A percentile compares a stretch with the other conserved stretches of the same genome.
Evolutionary conservation across 2,888 invertebrate genomes (phyloP).

Genomic region (Dasypolia templi): DNA sequence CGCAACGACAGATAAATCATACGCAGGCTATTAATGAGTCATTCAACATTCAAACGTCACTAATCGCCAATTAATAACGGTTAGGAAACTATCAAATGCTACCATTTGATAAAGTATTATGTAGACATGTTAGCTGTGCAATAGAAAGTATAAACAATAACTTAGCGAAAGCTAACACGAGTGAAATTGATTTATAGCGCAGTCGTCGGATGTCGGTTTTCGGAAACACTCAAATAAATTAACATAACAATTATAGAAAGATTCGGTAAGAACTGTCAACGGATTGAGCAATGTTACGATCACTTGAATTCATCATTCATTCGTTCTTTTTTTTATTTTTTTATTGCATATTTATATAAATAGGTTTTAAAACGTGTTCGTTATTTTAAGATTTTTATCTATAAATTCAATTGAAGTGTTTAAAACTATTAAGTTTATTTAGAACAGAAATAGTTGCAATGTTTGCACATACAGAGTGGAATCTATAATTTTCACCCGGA

Average conservation of each 20-base stretch:
- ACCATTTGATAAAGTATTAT: conserved; percentile 84
- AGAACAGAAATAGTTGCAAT: conserved; percentile 51
- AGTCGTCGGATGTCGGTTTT: conserved; percentile 83
- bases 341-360: no score
- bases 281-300: conserved; percentile 73
- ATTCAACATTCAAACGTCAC: conserved; percentile 73
- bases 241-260: conserved; percentile 88
- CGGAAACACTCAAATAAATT: conserved; percentile 87
- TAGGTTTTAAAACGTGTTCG: conserved; percentile 39
- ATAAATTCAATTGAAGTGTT: conserved; percentile 60
- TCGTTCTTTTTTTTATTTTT: no score
- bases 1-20: conserved; percentile 68
- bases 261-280: conserved; percentile 82
- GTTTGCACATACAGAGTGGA: conserved; percentile 42
- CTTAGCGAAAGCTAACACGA: conserved; percentile 86
- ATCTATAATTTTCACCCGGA: conserved; percentile 49
- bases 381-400: conserved; percentile 57
- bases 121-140: conserved; percentile 74
- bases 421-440: conserved; percentile 41
- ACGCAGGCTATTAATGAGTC: conserved; percentile 69
- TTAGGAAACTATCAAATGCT: conserved; percentile 83
- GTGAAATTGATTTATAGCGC: conserved; percentile 89
- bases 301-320: conserved; percentile 57
- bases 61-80: conserved; percentile 80
- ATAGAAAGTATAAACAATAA: conserved; percentile 90